Evolutionary conservation across 2,888 invertebrate genomes (phyloP), one percentile per base, ranked within the genome.

Genomic region (Podotricha telesiphe): DNA sequence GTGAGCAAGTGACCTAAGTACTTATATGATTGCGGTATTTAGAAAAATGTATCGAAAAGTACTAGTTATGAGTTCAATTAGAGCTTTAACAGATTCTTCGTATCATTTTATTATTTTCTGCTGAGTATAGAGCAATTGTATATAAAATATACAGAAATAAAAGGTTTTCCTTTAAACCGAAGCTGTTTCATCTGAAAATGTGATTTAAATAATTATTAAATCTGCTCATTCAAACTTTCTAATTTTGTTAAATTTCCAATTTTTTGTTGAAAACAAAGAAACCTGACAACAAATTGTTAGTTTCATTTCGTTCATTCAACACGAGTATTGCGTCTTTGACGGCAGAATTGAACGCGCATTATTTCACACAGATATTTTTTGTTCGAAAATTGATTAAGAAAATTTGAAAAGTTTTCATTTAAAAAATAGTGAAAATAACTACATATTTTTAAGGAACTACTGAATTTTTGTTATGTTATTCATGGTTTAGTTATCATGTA

Each of bases 251-350:
- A 34, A 28, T 28, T 15, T 1, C 34, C n/a, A n/a, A 34, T 17
- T 11, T 55, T 17, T n/a, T 37, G 55, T 55, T 13, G 55, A 34
- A 55, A 55, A 55, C 55, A 55, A 55, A 55, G 34, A 34, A 34
- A 37, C 34, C 55, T 55, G 55, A 13, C 55, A 55, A 34, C 55
- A 55, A 55, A 55, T 55, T 53, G 10, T 53, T 53, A n/a, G 1
- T n/a, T 34, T 28, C 34, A 53, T 53, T 17, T 53, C 28, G 19
- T 55, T 55, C 34, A 34, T 4, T 34, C 10, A 17, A 11, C 34
- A 11, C 11, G 17, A 34, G 34, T 28, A 53, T 17, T 53, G 28
- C 28, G 53, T 5, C 53, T 53, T 53, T 55, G 34, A n/a, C 34
- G 10, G 34, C n/a, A 53, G n/a, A 53, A 53, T 34, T 34, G 17